Conservation (phyloP, 2,113 vertebrate genomes). For the Tenebrosternarchus preto region DNA sequence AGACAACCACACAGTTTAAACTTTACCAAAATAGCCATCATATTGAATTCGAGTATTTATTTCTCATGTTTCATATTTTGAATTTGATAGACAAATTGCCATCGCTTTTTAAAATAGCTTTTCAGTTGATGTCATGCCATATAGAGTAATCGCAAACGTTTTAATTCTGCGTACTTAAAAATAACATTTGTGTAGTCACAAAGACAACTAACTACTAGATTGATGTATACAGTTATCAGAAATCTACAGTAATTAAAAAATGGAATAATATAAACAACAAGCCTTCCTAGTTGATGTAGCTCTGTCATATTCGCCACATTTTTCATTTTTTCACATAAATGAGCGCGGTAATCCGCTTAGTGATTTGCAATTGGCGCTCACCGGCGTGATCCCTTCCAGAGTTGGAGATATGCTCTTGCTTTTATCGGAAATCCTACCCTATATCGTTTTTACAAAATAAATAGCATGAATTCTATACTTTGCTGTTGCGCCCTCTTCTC, state of each 20-base stretch:
- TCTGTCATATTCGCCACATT: neutral
- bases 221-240: neutral
- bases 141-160: neutral
- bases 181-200: neutral
- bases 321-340: neutral
- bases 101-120: neutral
- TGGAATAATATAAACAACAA: no score
- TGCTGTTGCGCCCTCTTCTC: slow-evolving; percentile 63
- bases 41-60: no score
- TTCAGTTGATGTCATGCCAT: neutral
- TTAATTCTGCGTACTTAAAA: neutral
- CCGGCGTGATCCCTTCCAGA: neutral
- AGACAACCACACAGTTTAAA: no score
- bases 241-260: neutral
- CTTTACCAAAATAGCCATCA: no score
- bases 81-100: no score
- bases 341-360: slow-evolving; percentile 16
- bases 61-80: no score
- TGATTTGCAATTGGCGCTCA: slow-evolving; percentile 1
- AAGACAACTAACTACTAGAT: neutral
- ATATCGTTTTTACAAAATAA: slow-evolving; percentile 59
- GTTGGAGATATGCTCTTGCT: neutral
- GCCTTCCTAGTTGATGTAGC: slow-evolving; percentile 21
- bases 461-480: slow-evolving; percentile 73
- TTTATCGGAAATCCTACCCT: slow-evolving; percentile 11